These are phyloP conservation scores for Conopomorpha cramerella DNA, from an alignment of 1,140 invertebrate genomes.

Conservation along the genomic window DNA sequence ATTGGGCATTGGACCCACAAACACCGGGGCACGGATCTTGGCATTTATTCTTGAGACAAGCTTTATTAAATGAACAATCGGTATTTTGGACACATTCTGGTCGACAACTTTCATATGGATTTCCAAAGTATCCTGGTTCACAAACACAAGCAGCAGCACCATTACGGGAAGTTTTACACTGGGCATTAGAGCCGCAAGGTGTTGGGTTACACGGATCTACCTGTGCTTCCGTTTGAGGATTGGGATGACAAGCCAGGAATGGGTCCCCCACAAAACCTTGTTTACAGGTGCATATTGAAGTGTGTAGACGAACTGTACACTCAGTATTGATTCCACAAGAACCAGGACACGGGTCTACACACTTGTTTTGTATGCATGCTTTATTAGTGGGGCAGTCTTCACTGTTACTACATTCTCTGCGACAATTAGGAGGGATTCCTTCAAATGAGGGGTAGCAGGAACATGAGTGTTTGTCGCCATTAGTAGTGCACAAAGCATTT, in stretches of 20 bases:
- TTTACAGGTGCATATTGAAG: conserved; percentile 74
- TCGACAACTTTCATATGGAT: conserved; percentile 63
- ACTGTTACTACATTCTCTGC: conserved; percentile 73
- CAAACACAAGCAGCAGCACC: conserved; percentile 68
- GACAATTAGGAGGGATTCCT: conserved; percentile 71
- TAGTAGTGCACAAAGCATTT: conserved; percentile 67
- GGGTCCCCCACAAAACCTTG: conserved; percentile 53
- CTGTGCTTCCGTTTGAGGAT: conserved; percentile 22
- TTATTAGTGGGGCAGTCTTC: conserved; percentile 70
- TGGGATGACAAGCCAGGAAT: conserved; percentile 35
- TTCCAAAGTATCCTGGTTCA: conserved; percentile 69
- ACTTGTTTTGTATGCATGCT: conserved; percentile 74
- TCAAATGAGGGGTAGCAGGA: conserved; percentile 69
- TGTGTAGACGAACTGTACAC: conserved; percentile 74
- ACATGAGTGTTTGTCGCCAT: conserved; percentile 66
- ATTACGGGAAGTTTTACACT: conserved; percentile 63
- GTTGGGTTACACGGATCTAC: conserved; percentile 67
- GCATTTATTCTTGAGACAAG: conserved; percentile 70
- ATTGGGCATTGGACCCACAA: conserved; percentile 69
- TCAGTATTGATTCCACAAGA: conserved; percentile 69
- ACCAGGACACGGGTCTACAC: conserved; percentile 72
- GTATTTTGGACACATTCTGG: conserved; percentile 72
- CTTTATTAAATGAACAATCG: conserved; percentile 66
- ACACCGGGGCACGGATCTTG: conserved; percentile 71
- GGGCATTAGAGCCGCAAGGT: conserved; percentile 69